A percentile compares a stretch with the other conserved stretches of the same genome.
These are phyloP conservation scores for Lithophane leautieri DNA, from an alignment of 2,888 invertebrate species.

Conservation along the genomic window DNA sequence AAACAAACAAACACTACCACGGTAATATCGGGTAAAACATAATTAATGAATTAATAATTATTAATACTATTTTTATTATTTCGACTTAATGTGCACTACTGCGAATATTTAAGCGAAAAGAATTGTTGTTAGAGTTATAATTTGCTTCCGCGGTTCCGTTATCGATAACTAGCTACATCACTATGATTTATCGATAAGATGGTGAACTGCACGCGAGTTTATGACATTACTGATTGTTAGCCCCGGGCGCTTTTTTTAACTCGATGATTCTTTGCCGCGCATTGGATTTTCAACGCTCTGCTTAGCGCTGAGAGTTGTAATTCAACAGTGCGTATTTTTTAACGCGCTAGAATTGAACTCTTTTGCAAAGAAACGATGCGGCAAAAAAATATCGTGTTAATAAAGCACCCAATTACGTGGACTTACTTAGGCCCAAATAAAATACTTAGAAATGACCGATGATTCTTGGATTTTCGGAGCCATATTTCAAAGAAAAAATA, in stretches of 20 bases:
- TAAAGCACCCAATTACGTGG: no score
- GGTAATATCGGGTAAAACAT: conserved; percentile 11
- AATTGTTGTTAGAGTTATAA: no score
- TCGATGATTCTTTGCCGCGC: no score
- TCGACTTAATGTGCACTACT: conserved; percentile 9
- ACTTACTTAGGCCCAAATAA: neutral
- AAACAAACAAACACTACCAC: conserved; percentile 34
- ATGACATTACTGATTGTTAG: neutral
- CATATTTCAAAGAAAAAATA: neutral
- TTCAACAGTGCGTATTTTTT: no score
- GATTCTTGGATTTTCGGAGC: neutral
- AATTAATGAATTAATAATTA: conserved; percentile 4
- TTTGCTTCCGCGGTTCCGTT: neutral
- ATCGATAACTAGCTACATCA: conserved; percentile 1
- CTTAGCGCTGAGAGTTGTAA: no score
- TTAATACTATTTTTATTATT: neutral
- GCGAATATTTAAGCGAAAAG: neutral
- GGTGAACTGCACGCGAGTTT: neutral
- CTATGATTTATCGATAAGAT: conserved; percentile 3
- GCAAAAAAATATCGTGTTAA: no score
- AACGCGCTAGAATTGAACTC: no score
- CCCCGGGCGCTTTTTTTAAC: no score
- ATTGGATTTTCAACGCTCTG: no score
- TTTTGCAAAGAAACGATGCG: no score
- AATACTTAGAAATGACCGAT: neutral